Percentiles rank a stretch among this genome's conserved stretches.
Evolutionary conservation across 2,113 vertebrate genomes (phyloP).

Genomic region (Podarcis muralis): DNA sequence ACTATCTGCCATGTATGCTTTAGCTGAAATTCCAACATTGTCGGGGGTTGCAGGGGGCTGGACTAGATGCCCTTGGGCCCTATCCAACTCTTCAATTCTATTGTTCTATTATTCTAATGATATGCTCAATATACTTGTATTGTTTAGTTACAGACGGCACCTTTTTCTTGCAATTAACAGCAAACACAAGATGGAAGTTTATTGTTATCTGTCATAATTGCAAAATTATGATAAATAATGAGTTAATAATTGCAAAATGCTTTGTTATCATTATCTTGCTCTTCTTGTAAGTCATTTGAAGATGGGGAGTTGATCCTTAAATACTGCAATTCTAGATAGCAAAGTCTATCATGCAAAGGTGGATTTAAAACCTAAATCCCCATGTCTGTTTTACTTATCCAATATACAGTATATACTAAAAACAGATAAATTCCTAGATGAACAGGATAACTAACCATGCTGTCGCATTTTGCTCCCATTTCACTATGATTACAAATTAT

Average conservation of each 20-base stretch:
- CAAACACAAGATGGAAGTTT: too few relatives aligned
- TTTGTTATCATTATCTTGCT: neutral
- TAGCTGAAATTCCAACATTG: too few relatives aligned
- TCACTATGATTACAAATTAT: slow-evolving; percentile 3
- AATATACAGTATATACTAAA: neutral
- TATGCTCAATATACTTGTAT: too few relatives aligned
- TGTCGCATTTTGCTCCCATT: neutral
- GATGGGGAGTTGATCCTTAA: neutral
- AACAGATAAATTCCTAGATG: neutral
- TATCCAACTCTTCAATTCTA: too few relatives aligned
- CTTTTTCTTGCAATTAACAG: neutral
- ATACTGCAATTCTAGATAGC: neutral
- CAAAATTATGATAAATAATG: too few relatives aligned
- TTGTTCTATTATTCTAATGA: too few relatives aligned
- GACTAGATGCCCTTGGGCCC: too few relatives aligned
- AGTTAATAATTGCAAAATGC: neutral
- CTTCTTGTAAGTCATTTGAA: neutral
- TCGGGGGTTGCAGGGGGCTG: too few relatives aligned
- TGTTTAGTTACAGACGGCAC: too few relatives aligned
- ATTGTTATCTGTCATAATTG: too few relatives aligned
- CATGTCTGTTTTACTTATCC: neutral
- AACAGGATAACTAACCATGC: too few relatives aligned
- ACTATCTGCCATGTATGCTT: too few relatives aligned
- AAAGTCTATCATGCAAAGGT: neutral
- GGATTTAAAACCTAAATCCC: neutral